Base-by-base conservation (phyloP, 2,888 invertebrate genomes). In the Conus canariensis region DNA sequence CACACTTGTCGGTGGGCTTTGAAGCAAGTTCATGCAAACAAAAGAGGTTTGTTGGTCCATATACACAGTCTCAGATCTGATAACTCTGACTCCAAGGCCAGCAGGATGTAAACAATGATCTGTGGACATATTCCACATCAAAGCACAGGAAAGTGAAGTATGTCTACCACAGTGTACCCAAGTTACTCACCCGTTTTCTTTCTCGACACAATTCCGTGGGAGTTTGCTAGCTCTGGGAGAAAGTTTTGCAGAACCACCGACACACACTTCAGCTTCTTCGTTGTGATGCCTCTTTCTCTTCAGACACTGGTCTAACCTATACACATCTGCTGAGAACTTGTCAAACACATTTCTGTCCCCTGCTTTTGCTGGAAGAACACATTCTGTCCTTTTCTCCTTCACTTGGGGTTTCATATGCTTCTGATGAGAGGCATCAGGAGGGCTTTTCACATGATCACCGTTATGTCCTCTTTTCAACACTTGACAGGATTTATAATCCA, bases 151-250 rank as follows among this genome's bases (percentile, higher is more conserved):
- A 64, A 64, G 60, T 64, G 4, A 64, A 64, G 60, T n/a, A 70
- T 22, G 70, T 19, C 14, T 22, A 70, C 70, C 14, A 0, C 70
- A 16, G 7, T 22, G 19, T 22, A 16, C 70, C 1, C 70, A 70
- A 16, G 19, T 30, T 77, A 67, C 86, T 86, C 60, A 86, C 86
- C 86, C 86, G 22, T 86, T 86, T 25, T 86, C 86, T 30, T 86
- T 86, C n/a, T 86, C 86, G 9, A 25, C 67, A 30, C n/a, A 19
- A 45, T 25, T 67, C 14, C 19, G 86, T 12, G 19, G 86, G 1
- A 45, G 86, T 67, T 67, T 86, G 67, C 30, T 45, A 19, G 86
- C 60, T 19, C 67, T 86, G 16, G 45, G 25, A 16, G 45, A n/a
- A 10, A 19, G 67, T 8, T 30, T 4, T 16, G 64, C 25, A 14